Percentiles rank a stretch among this genome's conserved stretches.
Conservation (phyloP, 2,888 invertebrate species). For the Volucella zonaria region DNA sequence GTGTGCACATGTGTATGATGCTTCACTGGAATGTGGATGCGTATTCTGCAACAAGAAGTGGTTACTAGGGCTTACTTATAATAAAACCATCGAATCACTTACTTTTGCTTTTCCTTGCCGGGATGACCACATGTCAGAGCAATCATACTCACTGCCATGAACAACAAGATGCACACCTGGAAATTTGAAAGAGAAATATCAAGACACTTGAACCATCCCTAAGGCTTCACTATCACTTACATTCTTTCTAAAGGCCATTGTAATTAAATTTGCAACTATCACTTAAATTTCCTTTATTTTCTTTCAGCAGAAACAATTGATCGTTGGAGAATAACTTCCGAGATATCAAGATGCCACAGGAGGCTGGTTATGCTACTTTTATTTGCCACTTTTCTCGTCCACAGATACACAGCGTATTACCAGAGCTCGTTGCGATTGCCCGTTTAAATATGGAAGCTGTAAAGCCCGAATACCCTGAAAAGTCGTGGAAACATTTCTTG, state of each 20-base stretch:
- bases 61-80: slow-evolving; percentile 6
- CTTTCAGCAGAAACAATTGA: slow-evolving; percentile 37
- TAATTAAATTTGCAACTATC: slow-evolving; percentile 3
- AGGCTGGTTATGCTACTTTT: slow-evolving; percentile 46
- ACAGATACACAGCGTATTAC: slow-evolving; percentile 70
- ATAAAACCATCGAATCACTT: slow-evolving; percentile 74
- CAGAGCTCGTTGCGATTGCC: slow-evolving; percentile 59
- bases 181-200: slow-evolving; percentile 13
- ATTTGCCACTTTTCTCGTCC: slow-evolving; percentile 55
- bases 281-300: slow-evolving; percentile 19
- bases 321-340: slow-evolving; percentile 43
- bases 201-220: slow-evolving; percentile 5
- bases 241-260: slow-evolving; percentile 45
- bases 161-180: slow-evolving; percentile 77
- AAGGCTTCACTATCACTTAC: slow-evolving; percentile 44
- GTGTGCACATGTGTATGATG: slow-evolving; percentile 83
- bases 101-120: slow-evolving; percentile 81
- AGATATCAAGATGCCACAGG: background rate
- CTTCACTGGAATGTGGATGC: slow-evolving; percentile 78
- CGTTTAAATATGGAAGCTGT: slow-evolving; percentile 72
- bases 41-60: slow-evolving; percentile 34
- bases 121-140: slow-evolving; percentile 79
- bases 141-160: slow-evolving; percentile 78
- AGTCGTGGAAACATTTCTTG: slow-evolving; percentile 30
- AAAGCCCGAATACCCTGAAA: slow-evolving; percentile 39